Conservation (phyloP, 2,113 vertebrate species). For the Chionodraco myersi region DNA sequence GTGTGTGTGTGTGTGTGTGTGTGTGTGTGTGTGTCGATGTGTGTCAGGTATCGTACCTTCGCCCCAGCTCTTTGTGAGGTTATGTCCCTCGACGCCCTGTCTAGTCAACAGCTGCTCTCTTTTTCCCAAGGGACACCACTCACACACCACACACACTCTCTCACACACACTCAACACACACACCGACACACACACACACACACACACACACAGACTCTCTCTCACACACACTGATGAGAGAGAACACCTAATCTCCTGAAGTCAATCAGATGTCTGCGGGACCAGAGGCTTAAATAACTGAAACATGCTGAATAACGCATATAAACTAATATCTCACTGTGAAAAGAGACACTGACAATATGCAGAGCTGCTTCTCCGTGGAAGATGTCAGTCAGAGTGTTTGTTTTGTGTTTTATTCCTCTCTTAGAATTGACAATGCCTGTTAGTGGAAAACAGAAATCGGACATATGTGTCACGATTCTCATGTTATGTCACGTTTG, state of each 20-base stretch:
- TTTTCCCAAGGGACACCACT: neutral
- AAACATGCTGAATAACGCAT: neutral
- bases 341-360: too few relatives aligned
- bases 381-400: too few relatives aligned
- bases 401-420: too few relatives aligned
- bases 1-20: neutral
- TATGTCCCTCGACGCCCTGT: conserved; percentile 63
- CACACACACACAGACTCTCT: neutral
- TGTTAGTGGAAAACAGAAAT: too few relatives aligned
- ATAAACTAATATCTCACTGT: too few relatives aligned
- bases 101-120: conserved; percentile 37
- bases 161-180: neutral
- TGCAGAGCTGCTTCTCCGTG: too few relatives aligned
- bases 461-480: too few relatives aligned
- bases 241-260: neutral
- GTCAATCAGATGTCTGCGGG: neutral
- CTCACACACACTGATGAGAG: neutral
- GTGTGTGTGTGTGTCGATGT: conserved; percentile 1
- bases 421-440: too few relatives aligned
- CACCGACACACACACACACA: too few relatives aligned
- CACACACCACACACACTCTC: neutral
- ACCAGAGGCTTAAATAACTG: neutral
- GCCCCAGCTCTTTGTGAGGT: conserved; percentile 31
- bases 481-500: too few relatives aligned
- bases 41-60: conserved; percentile 41